Base-by-base conservation (phyloP, 1,140 invertebrate species). In the Tetramorium alpestre region DNA sequence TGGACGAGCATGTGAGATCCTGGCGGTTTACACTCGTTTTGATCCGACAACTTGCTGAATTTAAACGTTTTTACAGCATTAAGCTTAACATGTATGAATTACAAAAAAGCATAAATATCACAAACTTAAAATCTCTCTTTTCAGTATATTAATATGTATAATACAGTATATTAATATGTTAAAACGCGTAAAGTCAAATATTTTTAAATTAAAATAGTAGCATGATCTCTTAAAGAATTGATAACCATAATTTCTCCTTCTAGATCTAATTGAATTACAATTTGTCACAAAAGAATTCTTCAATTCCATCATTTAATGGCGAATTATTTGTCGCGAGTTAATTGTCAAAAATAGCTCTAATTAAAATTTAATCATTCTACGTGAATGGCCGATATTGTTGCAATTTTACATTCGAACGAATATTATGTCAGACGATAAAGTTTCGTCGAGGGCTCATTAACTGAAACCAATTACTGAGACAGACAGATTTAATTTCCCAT, bases 391-490 rank as follows among this genome's bases (percentile, higher is more conserved):
- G 25, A 56, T 72, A 72, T 82, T 73, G 25, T 72, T 54, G 10
- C 67, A 58, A 60, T 58, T 72, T 73, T 72, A 82, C 11, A 72
- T 72, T n/a, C 11, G 18, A 28, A 13, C 51, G 67, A 82, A 72
- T 72, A 72, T 82, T 82, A 47, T 64, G 33, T 80, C 62, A 82
- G 41, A 82, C 38, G 51, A 38, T 51, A 44, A 82, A 72, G 67
- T 82, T 72, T 73, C 41, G 78, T 72, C 11, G 38, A 25, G 22
- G 54, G 18, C 78, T 73, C 80, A 72, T 82, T 82, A 82, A 82
- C 65, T 58, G 60, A 58, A 82, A 82, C 18, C 51, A 82, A 82
- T 82, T 82, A 82, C 67, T 72, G 78, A 82, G 78, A 82, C 80
- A 25, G 80, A 58, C 65, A 72, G 67, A 82, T 82, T 82, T 82